Base-by-base conservation (phyloP, 2,797 vertebrate genomes). In the Lacerta agilis region DNA sequence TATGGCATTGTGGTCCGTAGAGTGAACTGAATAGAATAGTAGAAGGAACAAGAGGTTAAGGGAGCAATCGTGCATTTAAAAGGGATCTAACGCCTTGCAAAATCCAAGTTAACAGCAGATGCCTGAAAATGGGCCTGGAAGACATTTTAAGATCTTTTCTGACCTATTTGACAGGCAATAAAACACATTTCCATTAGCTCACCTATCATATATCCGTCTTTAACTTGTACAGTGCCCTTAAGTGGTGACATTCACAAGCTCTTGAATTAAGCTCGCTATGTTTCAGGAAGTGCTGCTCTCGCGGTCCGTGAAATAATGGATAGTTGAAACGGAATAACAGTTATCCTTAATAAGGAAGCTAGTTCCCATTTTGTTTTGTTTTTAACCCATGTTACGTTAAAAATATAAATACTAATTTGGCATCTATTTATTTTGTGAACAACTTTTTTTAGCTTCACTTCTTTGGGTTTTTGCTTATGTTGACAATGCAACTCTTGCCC, bases 121-220 rank as follows among this genome's bases (percentile, higher is more conserved):
- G 81, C 11, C n/a, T 36, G 49, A 83, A 33, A 90, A 80, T 81
- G 72, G 82, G 15, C 36, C 81, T 84, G 77, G 75, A 94, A 95
- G 79, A 90, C 23, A 90, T 61, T 79, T 90, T 64, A 9, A 64
- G 66, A 87, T 87, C 91, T 33, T 43, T 94, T 93, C 84, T 91
- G 79, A 90, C 77, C 87, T 93, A 77, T 90, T 77, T 94, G 92
- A 86, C 87, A 95, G 91, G 85, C 95, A 94, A 95, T 94, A 91
- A 95, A 95, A 88, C 82, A 90, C n/a, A 84, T 93, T 94, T 93
- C 84, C 91, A 88, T 85, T 67, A 95, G 67, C 71, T 95, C 92
- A 96, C 96, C 91, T 93, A 93, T 96, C 95, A 95, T 83, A 80
- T 20, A 27, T 93, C 96, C 94, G 95, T 95, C 94, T 96, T 96